Evolutionary conservation across 2,888 invertebrate species (phyloP).

Genomic region (Leptinotarsa peninsularis): DNA sequence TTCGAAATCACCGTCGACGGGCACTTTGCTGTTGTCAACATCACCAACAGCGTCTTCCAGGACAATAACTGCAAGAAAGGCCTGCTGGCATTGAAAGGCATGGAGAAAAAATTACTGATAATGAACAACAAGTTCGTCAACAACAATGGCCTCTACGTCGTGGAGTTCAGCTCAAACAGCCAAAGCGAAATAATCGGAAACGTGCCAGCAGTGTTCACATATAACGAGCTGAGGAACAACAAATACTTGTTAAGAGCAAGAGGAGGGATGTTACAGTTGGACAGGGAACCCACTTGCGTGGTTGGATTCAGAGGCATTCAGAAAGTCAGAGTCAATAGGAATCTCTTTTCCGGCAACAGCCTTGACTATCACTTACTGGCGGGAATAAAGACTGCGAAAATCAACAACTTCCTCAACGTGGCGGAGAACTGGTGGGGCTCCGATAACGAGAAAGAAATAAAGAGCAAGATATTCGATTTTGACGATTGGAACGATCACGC

Average conservation of each 20-base stretch:
- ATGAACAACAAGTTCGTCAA: constrained; percentile 82
- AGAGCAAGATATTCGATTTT: constrained; percentile 92
- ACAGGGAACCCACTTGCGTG: constrained; percentile 80
- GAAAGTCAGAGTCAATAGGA: constrained; percentile 89
- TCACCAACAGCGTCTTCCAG: constrained; percentile 86
- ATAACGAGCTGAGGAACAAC: constrained; percentile 83
- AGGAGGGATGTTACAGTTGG: constrained; percentile 61
- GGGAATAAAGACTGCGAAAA: constrained; percentile 88
- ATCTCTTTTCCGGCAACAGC: constrained; percentile 86
- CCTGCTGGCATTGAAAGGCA: constrained; percentile 85
- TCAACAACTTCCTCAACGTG: constrained; percentile 89
- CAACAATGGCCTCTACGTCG: constrained; percentile 85
- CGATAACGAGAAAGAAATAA: constrained; percentile 78
- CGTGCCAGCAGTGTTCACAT: constrained; percentile 82
- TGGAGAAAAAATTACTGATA: constrained; percentile 95
- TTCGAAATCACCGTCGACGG: constrained; percentile 91
- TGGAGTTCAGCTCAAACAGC: constrained; percentile 90
- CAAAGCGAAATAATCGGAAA: constrained; percentile 93
- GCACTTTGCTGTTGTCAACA: constrained; percentile 90
- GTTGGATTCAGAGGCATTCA: constrained; percentile 95
- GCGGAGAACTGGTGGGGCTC: constrained; percentile 98
- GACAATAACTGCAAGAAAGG: constrained; percentile 88
- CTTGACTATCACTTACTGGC: constrained; percentile 92
- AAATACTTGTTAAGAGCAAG: constrained; percentile 63
- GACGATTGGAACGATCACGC: constrained; percentile 99